A percentile compares a stretch with the other conserved stretches of the same genome.
These are phyloP conservation scores for Pandemis cinnamomeana DNA, from an alignment of 2,888 invertebrate genomes.

Conservation along the genomic window DNA sequence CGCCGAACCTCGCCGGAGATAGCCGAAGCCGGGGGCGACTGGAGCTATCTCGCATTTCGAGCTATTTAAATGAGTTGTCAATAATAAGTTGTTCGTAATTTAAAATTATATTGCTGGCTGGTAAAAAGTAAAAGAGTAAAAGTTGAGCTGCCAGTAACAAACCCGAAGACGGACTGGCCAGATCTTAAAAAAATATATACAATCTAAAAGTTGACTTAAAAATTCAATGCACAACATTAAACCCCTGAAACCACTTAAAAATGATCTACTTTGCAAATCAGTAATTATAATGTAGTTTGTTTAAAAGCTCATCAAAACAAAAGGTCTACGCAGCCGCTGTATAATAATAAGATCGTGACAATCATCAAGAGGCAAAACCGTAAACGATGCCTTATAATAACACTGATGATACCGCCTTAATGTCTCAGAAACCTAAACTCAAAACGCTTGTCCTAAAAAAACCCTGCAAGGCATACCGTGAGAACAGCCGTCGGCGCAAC, in stretches of 20 bases:
- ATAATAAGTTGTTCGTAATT: slow-evolving; percentile 57
- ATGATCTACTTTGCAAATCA: slow-evolving; percentile 7
- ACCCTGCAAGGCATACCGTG: slow-evolving; percentile 64
- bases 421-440: slow-evolving; percentile 56
- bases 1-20: slow-evolving; percentile 53
- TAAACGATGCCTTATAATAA: slow-evolving; percentile 70
- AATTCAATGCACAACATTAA: not conserved
- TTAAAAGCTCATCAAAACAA: slow-evolving; percentile 40
- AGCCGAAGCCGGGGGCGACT: slow-evolving; percentile 55
- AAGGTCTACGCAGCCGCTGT: slow-evolving; percentile 37
- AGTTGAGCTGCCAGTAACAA: not conserved
- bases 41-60: slow-evolving; percentile 57
- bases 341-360: slow-evolving; percentile 65
- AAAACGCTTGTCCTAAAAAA: slow-evolving; percentile 54
- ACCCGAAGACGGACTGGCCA: not conserved
- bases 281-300: slow-evolving; percentile 30
- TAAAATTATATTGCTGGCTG: slow-evolving; percentile 30
- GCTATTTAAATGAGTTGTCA: slow-evolving; percentile 74
- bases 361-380: slow-evolving; percentile 76
- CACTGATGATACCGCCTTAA: slow-evolving; percentile 60
- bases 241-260: not conserved
- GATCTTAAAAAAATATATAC: not conserved
- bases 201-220: no score
- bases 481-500: slow-evolving; percentile 68
- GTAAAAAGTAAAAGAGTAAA: slow-evolving; percentile 11